Evolutionary conservation across 2,797 vertebrate species (phyloP).

Genomic region (Enteromius radiatus): DNA sequence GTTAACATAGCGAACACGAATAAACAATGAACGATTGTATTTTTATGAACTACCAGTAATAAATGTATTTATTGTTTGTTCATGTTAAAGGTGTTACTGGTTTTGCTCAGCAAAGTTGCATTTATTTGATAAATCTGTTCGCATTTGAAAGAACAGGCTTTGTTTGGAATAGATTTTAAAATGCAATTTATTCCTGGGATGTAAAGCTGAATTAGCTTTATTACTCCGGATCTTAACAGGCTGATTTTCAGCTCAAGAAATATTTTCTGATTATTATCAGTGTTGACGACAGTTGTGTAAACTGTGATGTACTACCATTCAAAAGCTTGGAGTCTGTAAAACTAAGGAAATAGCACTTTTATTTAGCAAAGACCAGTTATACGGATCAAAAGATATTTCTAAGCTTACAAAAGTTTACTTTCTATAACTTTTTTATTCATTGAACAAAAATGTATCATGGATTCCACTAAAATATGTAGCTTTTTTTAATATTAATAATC

Average conservation of each 20-base stretch:
- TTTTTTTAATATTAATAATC: background rate
- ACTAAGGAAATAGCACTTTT: background rate
- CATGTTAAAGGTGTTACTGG: no score
- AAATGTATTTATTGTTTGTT: no score
- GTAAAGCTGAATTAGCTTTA: background rate
- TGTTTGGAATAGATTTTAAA: background rate
- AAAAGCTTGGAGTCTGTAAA: background rate
- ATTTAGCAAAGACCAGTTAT: background rate
- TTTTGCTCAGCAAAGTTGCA: background rate
- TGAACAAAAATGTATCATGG: background rate
- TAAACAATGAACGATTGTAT: no score
- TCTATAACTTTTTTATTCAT: background rate
- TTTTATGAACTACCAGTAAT: no score
- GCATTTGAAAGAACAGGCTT: background rate
- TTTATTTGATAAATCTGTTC: background rate
- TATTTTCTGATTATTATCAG: background rate
- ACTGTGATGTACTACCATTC: background rate
- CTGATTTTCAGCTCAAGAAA: background rate
- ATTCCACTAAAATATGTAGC: background rate
- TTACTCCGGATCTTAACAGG: background rate
- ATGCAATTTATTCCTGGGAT: background rate
- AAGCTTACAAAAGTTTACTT: background rate
- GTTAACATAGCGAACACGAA: no score
- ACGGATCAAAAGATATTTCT: background rate
- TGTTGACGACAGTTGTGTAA: background rate